Percentiles rank a stretch among this genome's conserved stretches.
Evolutionary conservation across 2,888 invertebrate genomes (phyloP).

Genomic region (Cosmopolites sordidus): DNA sequence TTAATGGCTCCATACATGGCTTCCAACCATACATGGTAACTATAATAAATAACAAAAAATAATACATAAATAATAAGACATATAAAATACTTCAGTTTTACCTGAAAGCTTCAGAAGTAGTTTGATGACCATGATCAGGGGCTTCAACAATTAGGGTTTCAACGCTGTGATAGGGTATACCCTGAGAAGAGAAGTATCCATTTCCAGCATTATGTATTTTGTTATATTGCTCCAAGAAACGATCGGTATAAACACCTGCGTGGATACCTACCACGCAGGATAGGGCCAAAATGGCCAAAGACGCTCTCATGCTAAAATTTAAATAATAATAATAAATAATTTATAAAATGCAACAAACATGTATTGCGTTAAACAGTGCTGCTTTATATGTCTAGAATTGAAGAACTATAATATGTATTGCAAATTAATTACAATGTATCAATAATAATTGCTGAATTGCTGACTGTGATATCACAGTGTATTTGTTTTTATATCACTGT

Average conservation of each 20-base stretch:
- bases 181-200: constrained; percentile 33
- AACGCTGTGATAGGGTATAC: constrained; percentile 32
- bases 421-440: too few relatives aligned
- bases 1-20: constrained; percentile 30
- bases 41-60: too few relatives aligned
- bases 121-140: constrained; percentile 34
- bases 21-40: constrained; percentile 32
- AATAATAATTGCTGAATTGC: too few relatives aligned
- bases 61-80: not conserved
- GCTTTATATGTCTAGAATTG: too few relatives aligned
- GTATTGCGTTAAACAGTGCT: too few relatives aligned
- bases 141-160: constrained; percentile 34
- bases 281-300: constrained; percentile 18
- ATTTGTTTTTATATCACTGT: too few relatives aligned
- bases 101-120: constrained; percentile 33
- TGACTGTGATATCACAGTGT: too few relatives aligned
- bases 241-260: constrained; percentile 29
- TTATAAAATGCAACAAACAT: too few relatives aligned
- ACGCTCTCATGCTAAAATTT: not conserved
- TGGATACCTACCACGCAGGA: constrained; percentile 24
- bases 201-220: constrained; percentile 29
- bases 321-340: too few relatives aligned
- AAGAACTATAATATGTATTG: too few relatives aligned
- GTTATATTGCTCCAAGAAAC: constrained; percentile 31
- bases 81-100: not conserved